phyloP scores from a whole-genome alignment of 2,888 invertebrate genomes.

The Nyleta sp. region DNA sequence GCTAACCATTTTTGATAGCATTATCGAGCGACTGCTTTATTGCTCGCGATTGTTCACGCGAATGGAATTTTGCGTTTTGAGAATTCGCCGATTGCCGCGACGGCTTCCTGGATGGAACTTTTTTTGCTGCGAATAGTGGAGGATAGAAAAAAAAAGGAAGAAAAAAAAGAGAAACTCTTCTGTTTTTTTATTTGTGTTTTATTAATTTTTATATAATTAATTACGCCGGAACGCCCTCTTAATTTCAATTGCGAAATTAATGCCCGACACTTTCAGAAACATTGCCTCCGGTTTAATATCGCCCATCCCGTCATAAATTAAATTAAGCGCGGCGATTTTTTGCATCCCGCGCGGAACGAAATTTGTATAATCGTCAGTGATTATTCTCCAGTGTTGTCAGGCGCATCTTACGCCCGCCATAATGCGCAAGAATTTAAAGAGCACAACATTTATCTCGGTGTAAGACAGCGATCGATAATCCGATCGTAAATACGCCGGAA shows the following conservation, averaged over 20 bases:
- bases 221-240: background rate
- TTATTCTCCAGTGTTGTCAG: constrained; percentile 35
- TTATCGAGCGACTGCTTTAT: too few relatives aligned
- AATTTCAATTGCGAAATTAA: constrained; percentile 16
- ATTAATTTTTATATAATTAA: constrained; percentile 28
- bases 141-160: too few relatives aligned
- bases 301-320: constrained; percentile 21
- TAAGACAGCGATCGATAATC: constrained; percentile 35
- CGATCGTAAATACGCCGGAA: constrained; percentile 16
- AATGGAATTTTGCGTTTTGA: too few relatives aligned
- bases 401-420: constrained; percentile 25
- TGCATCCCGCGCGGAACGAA: constrained; percentile 19
- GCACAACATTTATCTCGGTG: constrained; percentile 25
- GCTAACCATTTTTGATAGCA: too few relatives aligned
- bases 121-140: too few relatives aligned
- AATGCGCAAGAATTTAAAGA: constrained; percentile 29
- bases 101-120: too few relatives aligned
- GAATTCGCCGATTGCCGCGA: too few relatives aligned
- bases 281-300: constrained; percentile 17
- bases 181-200: too few relatives aligned
- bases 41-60: constrained; percentile 4
- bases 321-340: constrained; percentile 25
- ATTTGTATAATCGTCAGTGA: constrained; percentile 36
- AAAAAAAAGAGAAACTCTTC: too few relatives aligned
- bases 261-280: constrained; percentile 10